Evolutionary conservation across 2,113 vertebrate species (phyloP), one percentile per base, ranked within the genome.

Genomic region (Urocolius indicus): DNA sequence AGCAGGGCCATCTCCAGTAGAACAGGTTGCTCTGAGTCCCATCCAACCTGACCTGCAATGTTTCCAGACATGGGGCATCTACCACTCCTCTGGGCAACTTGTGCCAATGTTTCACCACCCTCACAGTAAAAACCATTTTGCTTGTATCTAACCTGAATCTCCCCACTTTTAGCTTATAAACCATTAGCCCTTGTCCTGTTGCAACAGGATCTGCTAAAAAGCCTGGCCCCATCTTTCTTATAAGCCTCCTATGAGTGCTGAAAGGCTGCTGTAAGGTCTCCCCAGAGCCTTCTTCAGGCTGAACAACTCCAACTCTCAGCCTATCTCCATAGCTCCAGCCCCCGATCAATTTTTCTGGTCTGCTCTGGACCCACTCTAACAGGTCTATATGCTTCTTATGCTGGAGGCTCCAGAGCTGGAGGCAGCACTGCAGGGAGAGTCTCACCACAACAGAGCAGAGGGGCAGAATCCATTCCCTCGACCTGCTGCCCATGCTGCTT

Each of bases 381-480:
- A 41, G 38, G 38, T 41, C 38, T 12, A 41, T 41, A 41, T 41
- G 12, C 38, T 41, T 41, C 38, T 41, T 41, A 41, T 41, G 38
- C 38, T 32, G 58, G 4, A 32, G 43, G 3, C 36, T 4, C 38
- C 23, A 9, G 12, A 36, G 16, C 21, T 46, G 43, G 36, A 14
- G 0, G 2, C 63, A 72, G 75, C 1, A 4, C 69, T 67, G 32
- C 43, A 12, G 30, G 36, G 27, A 58, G 24, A 76, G 7, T 78
- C 81, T 65, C 38, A 6, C 30, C 1, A 0, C 38, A 6, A 20
- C 1, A 0, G 65, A 58, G 59, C 13, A 73, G 36, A 82, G 72
- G 10, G 15, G 27, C 36, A 90, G 67, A 27, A 59, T n/a, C 14
- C 0, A 14, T 45, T 41, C 36, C 29, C 17, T 71, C 38, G 2